Evolutionary conservation across 2,797 vertebrate species (phyloP).

Genomic region (Sebastes wilsoni): DNA sequence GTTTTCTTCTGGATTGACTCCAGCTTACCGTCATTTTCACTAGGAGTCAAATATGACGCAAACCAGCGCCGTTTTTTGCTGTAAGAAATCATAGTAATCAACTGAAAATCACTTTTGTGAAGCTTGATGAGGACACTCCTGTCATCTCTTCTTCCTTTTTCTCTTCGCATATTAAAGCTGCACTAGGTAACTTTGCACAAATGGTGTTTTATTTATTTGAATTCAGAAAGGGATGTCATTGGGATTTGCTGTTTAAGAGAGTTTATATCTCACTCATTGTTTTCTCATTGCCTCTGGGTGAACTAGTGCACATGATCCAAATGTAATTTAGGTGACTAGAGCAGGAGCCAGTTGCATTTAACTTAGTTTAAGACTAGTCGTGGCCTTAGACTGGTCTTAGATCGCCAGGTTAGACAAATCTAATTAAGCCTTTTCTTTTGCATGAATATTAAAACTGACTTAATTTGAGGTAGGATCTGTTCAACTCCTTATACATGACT

Average conservation of each 20-base stretch:
- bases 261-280: background rate
- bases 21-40: background rate
- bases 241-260: background rate
- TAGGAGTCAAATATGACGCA: background rate
- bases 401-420: too few species aligned
- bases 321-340: conserved; percentile 9
- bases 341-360: too few species aligned
- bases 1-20: conserved; percentile 11
- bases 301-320: background rate
- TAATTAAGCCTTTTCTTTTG: too few species aligned
- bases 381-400: too few species aligned
- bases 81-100: conserved; percentile 12
- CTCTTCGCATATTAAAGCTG: conserved; percentile 25
- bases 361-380: too few species aligned
- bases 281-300: conserved; percentile 1
- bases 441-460: too few species aligned
- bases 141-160: background rate
- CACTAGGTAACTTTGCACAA: conserved; percentile 13
- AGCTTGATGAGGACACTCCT: background rate
- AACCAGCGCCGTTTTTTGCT: conserved; percentile 6
- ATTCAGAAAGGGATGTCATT: background rate
- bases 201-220: background rate
- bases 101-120: background rate
- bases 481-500: too few species aligned
- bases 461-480: too few species aligned